phyloP scores from a whole-genome alignment of 2,113 vertebrate species.

The Mastomys coucha region DNA sequence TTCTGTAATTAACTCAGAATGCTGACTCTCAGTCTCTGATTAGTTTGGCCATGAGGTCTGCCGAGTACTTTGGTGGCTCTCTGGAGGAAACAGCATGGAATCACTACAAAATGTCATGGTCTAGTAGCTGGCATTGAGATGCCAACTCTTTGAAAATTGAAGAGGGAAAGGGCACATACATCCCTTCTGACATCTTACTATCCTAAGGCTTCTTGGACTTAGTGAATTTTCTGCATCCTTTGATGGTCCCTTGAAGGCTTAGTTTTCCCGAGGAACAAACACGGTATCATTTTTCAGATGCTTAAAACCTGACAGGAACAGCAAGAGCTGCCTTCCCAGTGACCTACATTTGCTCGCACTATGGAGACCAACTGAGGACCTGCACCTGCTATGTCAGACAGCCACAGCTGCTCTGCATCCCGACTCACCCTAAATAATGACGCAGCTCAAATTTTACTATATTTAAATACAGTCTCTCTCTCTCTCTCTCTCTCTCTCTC shows the following conservation, averaged over 20 bases:
- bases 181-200: background rate
- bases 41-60: background rate
- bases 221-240: background rate
- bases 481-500: no score
- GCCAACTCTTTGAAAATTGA: background rate
- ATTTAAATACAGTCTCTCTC: background rate
- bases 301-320: conserved; percentile 60
- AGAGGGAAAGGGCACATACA: background rate
- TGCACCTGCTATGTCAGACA: conserved; percentile 7
- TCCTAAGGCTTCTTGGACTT: background rate
- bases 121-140: background rate
- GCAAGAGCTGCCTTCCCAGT: conserved; percentile 41
- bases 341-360: conserved; percentile 60
- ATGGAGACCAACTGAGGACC: background rate
- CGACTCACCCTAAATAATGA: conserved; percentile 38
- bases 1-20: background rate
- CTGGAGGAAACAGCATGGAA: background rate
- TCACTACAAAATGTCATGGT: background rate
- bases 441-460: conserved; percentile 36
- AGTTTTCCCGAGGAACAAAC: conserved; percentile 3
- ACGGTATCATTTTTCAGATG: conserved; percentile 51
- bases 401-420: conserved; percentile 58
- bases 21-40: background rate
- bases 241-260: conserved; percentile 1
- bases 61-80: background rate